Conservation (phyloP, 2,888 invertebrate species). For the Eupelmus urozonus region DNA sequence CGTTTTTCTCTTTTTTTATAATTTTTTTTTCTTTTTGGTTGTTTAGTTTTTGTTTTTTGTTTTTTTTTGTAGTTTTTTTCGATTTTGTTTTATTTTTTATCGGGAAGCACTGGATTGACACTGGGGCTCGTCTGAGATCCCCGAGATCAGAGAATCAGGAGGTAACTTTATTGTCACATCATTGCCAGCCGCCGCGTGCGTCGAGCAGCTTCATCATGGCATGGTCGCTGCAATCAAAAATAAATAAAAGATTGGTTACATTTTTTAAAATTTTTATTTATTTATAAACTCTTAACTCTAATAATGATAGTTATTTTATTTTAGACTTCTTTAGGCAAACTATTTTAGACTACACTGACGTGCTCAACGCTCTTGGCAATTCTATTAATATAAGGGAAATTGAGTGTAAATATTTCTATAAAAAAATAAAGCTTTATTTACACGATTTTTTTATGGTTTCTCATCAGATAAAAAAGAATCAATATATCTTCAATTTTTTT, state of each 20-base stretch:
- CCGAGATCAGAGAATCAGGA: slow-evolving; percentile 70
- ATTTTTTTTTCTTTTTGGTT: slow-evolving; percentile 29
- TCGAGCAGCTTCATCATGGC: slow-evolving; percentile 72
- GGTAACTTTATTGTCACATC: slow-evolving; percentile 77
- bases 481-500: too few relatives aligned
- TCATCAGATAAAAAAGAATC: too few relatives aligned
- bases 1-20: slow-evolving; percentile 44
- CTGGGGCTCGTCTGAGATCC: slow-evolving; percentile 68
- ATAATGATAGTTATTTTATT: too few relatives aligned
- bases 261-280: neutral
- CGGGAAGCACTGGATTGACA: slow-evolving; percentile 74
- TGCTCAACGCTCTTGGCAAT: too few relatives aligned
- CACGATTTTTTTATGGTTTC: neutral
- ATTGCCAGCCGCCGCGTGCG: slow-evolving; percentile 71
- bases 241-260: neutral
- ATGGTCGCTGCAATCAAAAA: slow-evolving; percentile 71
- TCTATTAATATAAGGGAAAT: slow-evolving; percentile 1
- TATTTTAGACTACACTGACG: too few relatives aligned
- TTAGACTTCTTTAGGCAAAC: too few relatives aligned
- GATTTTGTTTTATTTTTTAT: slow-evolving; percentile 59
- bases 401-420: slow-evolving; percentile 4
- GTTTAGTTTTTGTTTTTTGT: slow-evolving; percentile 35
- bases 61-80: slow-evolving; percentile 52
- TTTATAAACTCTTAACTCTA: neutral
- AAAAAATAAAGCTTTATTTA: too few relatives aligned